These are phyloP conservation scores for Enteromius trimaculatus DNA, from an alignment of 2,797 vertebrate species.

Conservation along the genomic window DNA sequence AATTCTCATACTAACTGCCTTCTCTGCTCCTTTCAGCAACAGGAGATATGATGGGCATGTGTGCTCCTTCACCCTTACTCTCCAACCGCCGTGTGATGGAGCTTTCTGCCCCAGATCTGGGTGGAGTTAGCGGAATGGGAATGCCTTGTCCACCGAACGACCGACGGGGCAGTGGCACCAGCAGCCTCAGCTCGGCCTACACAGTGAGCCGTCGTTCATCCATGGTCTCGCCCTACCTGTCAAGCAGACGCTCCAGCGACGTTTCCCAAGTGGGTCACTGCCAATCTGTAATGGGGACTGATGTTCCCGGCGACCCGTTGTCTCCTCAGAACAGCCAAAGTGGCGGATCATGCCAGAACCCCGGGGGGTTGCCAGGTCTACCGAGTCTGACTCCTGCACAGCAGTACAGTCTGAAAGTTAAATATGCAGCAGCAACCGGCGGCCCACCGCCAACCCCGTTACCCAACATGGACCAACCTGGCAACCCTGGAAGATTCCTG, in stretches of 20 bases:
- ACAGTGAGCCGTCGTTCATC: conserved; percentile 94
- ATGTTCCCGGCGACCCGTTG: conserved; percentile 73
- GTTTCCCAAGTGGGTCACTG: conserved; percentile 76
- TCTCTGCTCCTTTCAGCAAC: conserved; percentile 63
- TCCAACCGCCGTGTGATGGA: conserved; percentile 83
- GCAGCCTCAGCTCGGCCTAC: conserved; percentile 93
- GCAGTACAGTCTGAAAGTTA: conserved; percentile 91
- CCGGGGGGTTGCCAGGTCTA: conserved; percentile 79
- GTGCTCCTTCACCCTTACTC: conserved; percentile 75
- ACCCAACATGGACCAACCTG: conserved; percentile 79
- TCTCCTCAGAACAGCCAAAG: conserved; percentile 79
- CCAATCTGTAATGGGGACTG: conserved; percentile 68
- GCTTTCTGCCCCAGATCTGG: conserved; percentile 78
- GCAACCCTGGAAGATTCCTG: conserved; percentile 65
- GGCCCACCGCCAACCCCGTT: conserved; percentile 87
- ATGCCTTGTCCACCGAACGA: conserved; percentile 74
- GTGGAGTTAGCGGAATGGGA: conserved; percentile 61
- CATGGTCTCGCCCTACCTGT: conserved; percentile 85
- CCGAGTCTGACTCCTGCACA: conserved; percentile 87
- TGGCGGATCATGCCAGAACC: conserved; percentile 73
- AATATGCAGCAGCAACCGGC: conserved; percentile 89
- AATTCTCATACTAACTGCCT: background rate
- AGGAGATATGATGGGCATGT: conserved; percentile 77
- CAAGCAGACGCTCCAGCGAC: conserved; percentile 84
- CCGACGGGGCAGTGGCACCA: conserved; percentile 90